Conservation (phyloP, 2,888 invertebrate species). For the Eurytoma californica region DNA sequence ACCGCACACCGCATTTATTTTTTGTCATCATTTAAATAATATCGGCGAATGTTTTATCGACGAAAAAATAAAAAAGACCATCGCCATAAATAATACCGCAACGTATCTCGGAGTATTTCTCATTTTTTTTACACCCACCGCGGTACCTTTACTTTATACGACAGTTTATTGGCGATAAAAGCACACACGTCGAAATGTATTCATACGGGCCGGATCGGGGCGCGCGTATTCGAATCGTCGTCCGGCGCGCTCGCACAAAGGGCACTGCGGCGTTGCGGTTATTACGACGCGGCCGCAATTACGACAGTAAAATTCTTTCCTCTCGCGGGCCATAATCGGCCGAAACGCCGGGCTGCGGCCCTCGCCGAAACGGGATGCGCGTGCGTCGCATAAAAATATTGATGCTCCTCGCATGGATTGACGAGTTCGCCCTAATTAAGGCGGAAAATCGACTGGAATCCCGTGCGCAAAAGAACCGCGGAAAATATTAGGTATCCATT, state of each 20-base stretch:
- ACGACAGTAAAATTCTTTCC: constrained; percentile 40
- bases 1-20: no score
- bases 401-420: background rate
- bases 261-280: constrained; percentile 34
- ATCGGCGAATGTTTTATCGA: no score
- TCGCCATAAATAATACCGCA: no score
- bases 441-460: constrained; percentile 2
- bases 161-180: constrained; percentile 46
- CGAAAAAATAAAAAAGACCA: no score
- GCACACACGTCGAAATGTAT: constrained; percentile 6
- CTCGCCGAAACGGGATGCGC: constrained; percentile 4
- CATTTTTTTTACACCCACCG: constrained; percentile 6
- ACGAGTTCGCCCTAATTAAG: constrained; percentile 47
- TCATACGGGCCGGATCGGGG: constrained; percentile 5
- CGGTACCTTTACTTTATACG: constrained; percentile 22
- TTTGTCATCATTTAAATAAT: no score
- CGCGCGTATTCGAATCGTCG: constrained; percentile 39
- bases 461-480: no score
- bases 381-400: constrained; percentile 17
- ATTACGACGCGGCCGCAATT: constrained; percentile 43
- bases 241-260: constrained; percentile 30
- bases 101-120: constrained; percentile 5
- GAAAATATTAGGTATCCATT: no score
- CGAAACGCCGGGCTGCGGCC: background rate
- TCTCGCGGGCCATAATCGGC: constrained; percentile 39